Conservation (phyloP, 2,888 invertebrate genomes). For the Schizotus pectinicornis region DNA sequence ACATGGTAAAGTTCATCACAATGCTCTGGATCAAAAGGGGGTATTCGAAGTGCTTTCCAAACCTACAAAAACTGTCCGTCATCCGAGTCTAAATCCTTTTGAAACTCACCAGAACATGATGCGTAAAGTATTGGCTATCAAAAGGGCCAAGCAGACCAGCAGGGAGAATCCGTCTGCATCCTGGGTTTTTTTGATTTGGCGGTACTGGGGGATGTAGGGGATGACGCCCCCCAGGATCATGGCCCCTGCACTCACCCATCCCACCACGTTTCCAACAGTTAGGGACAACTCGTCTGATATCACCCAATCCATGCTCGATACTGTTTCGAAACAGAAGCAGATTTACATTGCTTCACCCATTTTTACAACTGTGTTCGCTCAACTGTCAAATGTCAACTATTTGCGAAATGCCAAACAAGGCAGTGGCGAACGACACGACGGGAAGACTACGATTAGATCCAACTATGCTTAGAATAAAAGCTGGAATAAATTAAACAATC, state of each 20-base stretch:
- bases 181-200: constrained; percentile 87
- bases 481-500: neutral
- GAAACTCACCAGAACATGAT: constrained; percentile 94
- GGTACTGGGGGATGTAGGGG: constrained; percentile 95
- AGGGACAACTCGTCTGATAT: constrained; percentile 77
- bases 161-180: constrained; percentile 98
- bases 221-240: constrained; percentile 96
- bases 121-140: constrained; percentile 94
- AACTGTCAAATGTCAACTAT: constrained; percentile 24
- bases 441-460: too few species aligned
- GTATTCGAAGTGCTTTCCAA: constrained; percentile 96
- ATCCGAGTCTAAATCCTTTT: neutral
- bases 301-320: constrained; percentile 74
- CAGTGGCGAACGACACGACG: constrained; percentile 3
- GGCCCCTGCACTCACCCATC: constrained; percentile 82
- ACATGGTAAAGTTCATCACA: constrained; percentile 97
- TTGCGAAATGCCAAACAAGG: constrained; percentile 14
- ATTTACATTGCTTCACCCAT: constrained; percentile 14
- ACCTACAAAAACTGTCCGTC: constrained; percentile 68
- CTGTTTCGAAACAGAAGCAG: constrained; percentile 17
- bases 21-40: constrained; percentile 95
- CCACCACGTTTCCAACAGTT: constrained; percentile 76
- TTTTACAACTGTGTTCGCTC: constrained; percentile 12
- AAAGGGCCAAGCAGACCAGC: constrained; percentile 92
- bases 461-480: too few species aligned